Base-by-base conservation (phyloP, 2,113 vertebrate genomes). In the Craseonycteris thonglongyai region DNA sequence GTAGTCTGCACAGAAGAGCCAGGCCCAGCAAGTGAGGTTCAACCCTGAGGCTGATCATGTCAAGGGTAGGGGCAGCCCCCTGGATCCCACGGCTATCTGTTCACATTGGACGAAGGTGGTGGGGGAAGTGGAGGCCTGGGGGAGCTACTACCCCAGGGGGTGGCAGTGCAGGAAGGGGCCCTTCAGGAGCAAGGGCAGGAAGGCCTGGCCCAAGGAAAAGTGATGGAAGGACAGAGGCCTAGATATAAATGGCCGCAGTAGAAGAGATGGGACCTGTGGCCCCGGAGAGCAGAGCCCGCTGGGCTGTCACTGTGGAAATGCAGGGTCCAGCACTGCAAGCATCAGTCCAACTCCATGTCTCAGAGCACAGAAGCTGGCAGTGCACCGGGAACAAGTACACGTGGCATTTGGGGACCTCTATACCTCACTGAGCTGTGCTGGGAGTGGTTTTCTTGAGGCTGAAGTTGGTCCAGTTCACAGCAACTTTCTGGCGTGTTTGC, bases 381-480 rank as follows among this genome's bases (percentile, higher is more conserved):
- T 72, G 35, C 40, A 40, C 7, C 28, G 47, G 45, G 88, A 45
- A 21, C 18, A 15, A n/a, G 71, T 93, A 33, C 68, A 51, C 0
- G 13, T 8, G 35, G 68, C 28, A 38, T 33, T 2, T 51, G n/a
- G 59, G 75, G 24, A 33, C 74, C 45, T 91, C 38, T 58, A 22
- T 94, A 98, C 98, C 98, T 99, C 99, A 99, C 98, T 99, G 99
- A 98, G 99, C 99, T 98, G 99, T 98, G n/a, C 98, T 99, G 71
- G 99, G 99, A 98, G 99, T 98, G 98, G 98, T 99, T 98, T 99
- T 99, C 99, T 99, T 99, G 98, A 99, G 99, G 98, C 98, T 99
- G 98, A 99, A 99, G 98, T 99, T 99, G 98, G 99, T 99, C 99
- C 99, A 99, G 98, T 99, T 99, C 97, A 99, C 99, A 21, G 99